These are phyloP conservation scores for Pangasius krempfi DNA, from an alignment of 2,797 vertebrate genomes.

Conservation along the genomic window DNA sequence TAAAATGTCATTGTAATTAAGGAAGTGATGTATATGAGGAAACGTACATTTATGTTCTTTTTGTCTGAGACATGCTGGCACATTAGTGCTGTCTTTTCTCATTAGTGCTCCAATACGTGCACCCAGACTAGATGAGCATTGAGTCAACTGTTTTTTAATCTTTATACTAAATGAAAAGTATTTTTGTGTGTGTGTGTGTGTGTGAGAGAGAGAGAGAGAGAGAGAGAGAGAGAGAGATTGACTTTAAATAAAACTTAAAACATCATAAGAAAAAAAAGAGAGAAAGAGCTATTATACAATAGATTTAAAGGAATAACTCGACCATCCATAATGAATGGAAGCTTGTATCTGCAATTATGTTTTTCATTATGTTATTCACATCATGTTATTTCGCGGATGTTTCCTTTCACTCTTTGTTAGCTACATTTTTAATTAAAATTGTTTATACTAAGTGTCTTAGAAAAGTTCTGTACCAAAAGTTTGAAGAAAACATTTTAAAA, in stretches of 20 bases:
- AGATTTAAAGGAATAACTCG: background rate
- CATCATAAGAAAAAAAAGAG: background rate
- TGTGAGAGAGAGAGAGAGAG: background rate
- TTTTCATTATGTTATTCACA: background rate
- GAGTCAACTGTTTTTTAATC: background rate
- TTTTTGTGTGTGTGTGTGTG: background rate
- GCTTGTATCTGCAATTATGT: background rate
- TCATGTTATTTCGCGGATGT: background rate
- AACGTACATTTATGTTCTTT: background rate
- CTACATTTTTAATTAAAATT: background rate
- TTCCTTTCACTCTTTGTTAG: background rate
- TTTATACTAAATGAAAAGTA: background rate
- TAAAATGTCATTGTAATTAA: background rate
- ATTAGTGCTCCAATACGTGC: background rate
- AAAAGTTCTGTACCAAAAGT: background rate
- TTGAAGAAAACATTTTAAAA: background rate
- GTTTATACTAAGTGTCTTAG: background rate
- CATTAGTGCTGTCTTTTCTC: background rate
- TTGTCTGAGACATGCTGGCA: background rate
- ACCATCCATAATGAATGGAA: background rate
- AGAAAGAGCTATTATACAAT: background rate
- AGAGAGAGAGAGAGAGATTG: background rate
- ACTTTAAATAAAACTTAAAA: slow-evolving; percentile 1
- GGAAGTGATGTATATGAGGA: background rate
- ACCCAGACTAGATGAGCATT: background rate